Base-by-base conservation (phyloP, 2,797 vertebrate genomes). In the Sitta carolinensis region DNA sequence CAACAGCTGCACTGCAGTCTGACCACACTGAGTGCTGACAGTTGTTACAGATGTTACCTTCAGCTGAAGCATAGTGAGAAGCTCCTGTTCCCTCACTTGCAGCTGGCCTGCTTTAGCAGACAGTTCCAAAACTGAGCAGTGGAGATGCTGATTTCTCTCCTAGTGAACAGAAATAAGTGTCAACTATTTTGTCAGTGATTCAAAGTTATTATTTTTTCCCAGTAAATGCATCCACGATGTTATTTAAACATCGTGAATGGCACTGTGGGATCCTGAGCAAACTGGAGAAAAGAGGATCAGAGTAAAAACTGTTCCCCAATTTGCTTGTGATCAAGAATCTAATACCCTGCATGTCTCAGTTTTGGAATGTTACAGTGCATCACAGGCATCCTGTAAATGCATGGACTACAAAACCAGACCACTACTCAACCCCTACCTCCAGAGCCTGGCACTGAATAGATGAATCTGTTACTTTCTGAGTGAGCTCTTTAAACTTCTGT, bases 1-100 rank as follows among this genome's bases (percentile, higher is more conserved):
- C 51, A 69, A 2, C 22, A 89, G 34, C 45, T 38, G 45, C 55
- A 38, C 29, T 77, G 81, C 63, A 79, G 55, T 51, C 32, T 55
- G 63, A 27, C 23, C 67, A 59, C 48, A 10, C 23, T 69, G 22
- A 66, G n/a, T 20, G 79, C 42, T 0, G 17, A 78, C 42, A 82
- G 52, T 64, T 54, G 84, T 97, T 97, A 74, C 42, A 82, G 57
- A 63, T 47, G 76, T 96, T 97, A 99, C 99, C 98, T 99, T 99
- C 27, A 98, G 97, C 93, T 98, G 98, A 63, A 99, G 98, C 98
- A 98, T 98, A 5, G 98, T 98, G 34, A 98, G 97, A 47, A 99
- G 98, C 55, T 99, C 98, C 95, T 99, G 98, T 78, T 99, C 98
- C 32, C 98, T 98, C 4, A 98, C 99, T 94, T 99, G 98, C 89